Base-by-base conservation (phyloP, 2,888 invertebrate genomes). In the Archips xylosteana region DNA sequence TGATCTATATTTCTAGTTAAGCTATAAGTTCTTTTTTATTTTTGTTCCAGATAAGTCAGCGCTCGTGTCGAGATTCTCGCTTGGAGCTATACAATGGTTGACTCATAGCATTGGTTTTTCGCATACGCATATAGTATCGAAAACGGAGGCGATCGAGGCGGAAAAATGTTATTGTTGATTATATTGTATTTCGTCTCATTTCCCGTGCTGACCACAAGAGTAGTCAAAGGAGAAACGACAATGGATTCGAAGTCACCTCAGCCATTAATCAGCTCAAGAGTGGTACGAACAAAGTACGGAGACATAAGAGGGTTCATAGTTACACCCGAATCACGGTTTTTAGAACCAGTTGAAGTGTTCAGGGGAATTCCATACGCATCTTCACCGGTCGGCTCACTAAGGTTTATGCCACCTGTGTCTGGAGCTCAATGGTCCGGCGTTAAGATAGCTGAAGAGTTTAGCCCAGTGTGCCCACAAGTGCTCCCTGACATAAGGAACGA, bases 391-490 rank as follows among this genome's bases (percentile, higher is more conserved):
- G 98, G 98, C 6, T 96, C 97, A 74, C 94, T 99, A 75, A 96
- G 99, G 75, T 99, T 99, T 90, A 99, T 99, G 98, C 99, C 99
- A 12, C 99, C 99, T 32, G 98, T 98, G 34, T 98, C 97, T 75
- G 98, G 98, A 39, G 97, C 98, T 70, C 96, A 98, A 87, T 98
- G 98, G 98, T 96, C 97, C 71, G 98, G 98, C 54, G 97, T 98
- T 60, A 97, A 97, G 89, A 96, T 97, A 81, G 98, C 98, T 76
- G 98, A 98, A 89, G 95, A 96, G 82, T 98, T 98, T 86, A 96
- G 97, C 79, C 98, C 98, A 12, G 99, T 98, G 45, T 99, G 99
- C 88, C 98, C 99, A 6, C 99, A 99, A 95, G 96, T 97, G 79
- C 94, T 98, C 81, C 98, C 98, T 76, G 97, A 98, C 92, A 96